Base-by-base conservation (phyloP, 2,888 invertebrate species). In the Pachliopta kotzebuea region DNA sequence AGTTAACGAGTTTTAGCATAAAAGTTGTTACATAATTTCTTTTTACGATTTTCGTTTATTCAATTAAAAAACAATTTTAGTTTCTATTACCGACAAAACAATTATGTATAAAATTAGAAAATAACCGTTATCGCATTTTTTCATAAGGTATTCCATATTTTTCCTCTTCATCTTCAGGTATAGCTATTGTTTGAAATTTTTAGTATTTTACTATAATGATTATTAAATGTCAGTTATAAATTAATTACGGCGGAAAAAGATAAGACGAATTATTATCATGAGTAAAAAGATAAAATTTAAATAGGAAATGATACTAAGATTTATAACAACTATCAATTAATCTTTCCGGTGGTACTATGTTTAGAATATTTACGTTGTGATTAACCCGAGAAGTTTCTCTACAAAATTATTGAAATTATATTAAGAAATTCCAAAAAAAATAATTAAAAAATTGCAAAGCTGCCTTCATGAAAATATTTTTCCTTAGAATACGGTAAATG, bases 291-390 rank as follows among this genome's bases (percentile, higher is more conserved):
- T 45, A 45, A 45, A 45, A 45, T 45, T 18, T n/a, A 45, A 6
- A 45, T n/a, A 7, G 45, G 45, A 45, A n/a, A 18, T n/a, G 7
- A n/a, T 45, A 45, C 6, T 18, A 45, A n/a, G 45, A n/a, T 45
- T 42, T 45, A n/a, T 45, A n/a, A 45, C n/a, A 45, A 45, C 11
- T 37, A 37, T 45, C 45, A 45, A 45, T n/a, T 37, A 58, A 58
- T 58, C 20, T 45, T 29, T 49, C 58, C 49, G 58, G 58, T 49
- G 26, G 58, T 20, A 49, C 20, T 45, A 58, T 20, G 17, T 58
- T 23, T 56, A 4, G 8, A n/a, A n/a, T 45, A 8, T 45, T 45
- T 45, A 45, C n/a, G 18, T 11, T 45, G 6, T 45, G n/a, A 7
- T 45, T 45, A n/a, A 45, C 3, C 11, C 14, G 14, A 45, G 45